Evolutionary conservation across 2,888 invertebrate species (phyloP), one percentile per base, ranked within the genome.

Genomic region (Pollenia griseotomentosa): DNA sequence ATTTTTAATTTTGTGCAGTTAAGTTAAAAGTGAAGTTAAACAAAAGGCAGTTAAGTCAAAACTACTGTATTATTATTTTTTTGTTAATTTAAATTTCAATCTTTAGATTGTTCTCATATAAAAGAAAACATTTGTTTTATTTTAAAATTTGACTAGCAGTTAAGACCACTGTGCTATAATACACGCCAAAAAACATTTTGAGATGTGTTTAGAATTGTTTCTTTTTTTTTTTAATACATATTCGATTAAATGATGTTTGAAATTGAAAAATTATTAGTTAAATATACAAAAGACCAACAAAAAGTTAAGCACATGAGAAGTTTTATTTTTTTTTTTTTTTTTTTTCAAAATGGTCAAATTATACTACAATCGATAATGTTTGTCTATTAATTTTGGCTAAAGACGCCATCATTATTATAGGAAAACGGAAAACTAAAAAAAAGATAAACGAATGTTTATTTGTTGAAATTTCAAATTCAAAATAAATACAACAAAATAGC

Each of bases 211-310:
- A 16, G 3, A 55, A 53, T 19, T 68, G n/a, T 51, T 53, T 40
- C n/a, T 40, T 9, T 63, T 42, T 42, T 70, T 46, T 33, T 44
- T 10, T 7, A 19, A 10, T 51, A 66, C 19, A 14, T 80, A 33
- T 44, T 55, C 73, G 71, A 81, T 68, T 87, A 42, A 87, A 87
- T 87, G 86, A 78, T 65, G 71, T 81, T 81, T 87, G 81, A 87
- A 87, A 87, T 87, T 84, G 84, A 55, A 81, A 84, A 87, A 40
- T 81, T 87, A 86, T 87, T 87, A 55, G 51, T 53, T 16, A 70
- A 83, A 66, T 14, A 70, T 46, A 73, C 46, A 57, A 66, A 66
- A 51, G 55, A 65, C 40, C 7, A 59, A 51, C 46, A 51, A 59
- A 65, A 77, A 66, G n/a, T 53, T 23, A 55, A 74, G 53, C 86